A percentile compares a stretch with the other conserved stretches of the same genome.
Conservation (phyloP, 1,140 invertebrate genomes). For the Sycophaga agraensis region DNA sequence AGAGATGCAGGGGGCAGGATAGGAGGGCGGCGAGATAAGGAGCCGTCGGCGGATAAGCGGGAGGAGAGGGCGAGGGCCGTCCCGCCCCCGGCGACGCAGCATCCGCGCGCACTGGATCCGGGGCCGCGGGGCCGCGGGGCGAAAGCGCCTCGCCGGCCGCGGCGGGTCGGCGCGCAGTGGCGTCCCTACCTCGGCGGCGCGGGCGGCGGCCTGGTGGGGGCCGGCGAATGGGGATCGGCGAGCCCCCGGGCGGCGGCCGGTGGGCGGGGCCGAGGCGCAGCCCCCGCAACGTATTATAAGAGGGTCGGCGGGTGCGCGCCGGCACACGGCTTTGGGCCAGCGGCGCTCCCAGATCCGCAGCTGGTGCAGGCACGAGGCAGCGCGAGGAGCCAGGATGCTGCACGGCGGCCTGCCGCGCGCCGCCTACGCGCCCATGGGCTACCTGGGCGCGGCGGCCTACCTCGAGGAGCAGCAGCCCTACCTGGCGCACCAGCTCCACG, state of each 20-base stretch:
- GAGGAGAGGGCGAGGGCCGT: not conserved
- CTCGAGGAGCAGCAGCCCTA: slow-evolving; percentile 29
- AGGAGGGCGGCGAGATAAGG: too few species aligned
- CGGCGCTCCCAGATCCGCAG: slow-evolving; percentile 33
- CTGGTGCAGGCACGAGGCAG: too few species aligned
- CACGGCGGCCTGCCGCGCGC: slow-evolving; percentile 51
- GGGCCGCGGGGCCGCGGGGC: too few species aligned
- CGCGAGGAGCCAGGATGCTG: slow-evolving; percentile 39
- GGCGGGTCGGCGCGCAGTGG: too few species aligned
- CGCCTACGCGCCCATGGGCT: slow-evolving; percentile 36
- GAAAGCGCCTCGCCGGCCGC: not conserved
- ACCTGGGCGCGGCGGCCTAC: slow-evolving; percentile 39
- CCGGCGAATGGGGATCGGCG: not conserved
- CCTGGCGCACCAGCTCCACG: slow-evolving; percentile 28
- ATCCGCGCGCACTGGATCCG: not conserved
- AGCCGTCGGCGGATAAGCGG: not conserved
- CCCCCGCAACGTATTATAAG: slow-evolving; percentile 35
- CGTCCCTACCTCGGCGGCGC: not conserved
- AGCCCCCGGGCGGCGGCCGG: slow-evolving; percentile 19
- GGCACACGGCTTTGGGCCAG: slow-evolving; percentile 51
- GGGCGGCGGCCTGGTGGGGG: not conserved
- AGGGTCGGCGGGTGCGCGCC: slow-evolving; percentile 29
- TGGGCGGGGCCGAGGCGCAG: slow-evolving; percentile 35
- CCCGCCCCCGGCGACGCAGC: not conserved
- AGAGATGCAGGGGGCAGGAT: too few species aligned